Base-by-base conservation (phyloP, 2,113 vertebrate genomes). In the Herpailurus yagouaroundi region DNA sequence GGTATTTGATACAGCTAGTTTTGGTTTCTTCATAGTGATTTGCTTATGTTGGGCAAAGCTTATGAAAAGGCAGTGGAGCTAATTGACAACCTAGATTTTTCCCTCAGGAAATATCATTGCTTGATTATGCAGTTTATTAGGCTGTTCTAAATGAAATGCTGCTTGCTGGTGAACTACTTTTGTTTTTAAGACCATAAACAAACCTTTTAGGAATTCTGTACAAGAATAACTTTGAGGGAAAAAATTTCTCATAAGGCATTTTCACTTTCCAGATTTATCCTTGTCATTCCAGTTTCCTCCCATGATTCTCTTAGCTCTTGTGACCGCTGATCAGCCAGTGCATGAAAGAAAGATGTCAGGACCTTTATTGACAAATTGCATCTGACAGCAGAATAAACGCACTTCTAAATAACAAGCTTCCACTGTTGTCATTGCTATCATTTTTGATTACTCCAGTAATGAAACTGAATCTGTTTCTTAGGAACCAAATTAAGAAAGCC, bases 81-180 rank as follows among this genome's bases (percentile, higher is more conserved):
- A 41, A 91, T n/a, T 73, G 74, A 91, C 36, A 88, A 66, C 36
- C 69, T 63, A 48, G 60, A 88, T 87, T 74, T 96, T 87, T 92
- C 88, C 50, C 50, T 55, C 9, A 77, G 48, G 80, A 93, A 93
- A 66, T 48, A 74, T 74, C 23, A 90, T 45, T 33, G 21, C 41
- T 93, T 95, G 89, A 81, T 93, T 93, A 85, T 80, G 15, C 33
- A 93, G 66, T 73, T 82, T 86, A 33, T 31, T 57, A 66, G 80
- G 27, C 74, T 68, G 38, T 84, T 93, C 73, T 86, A 38, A 86
- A 90, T 66, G 36, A 93, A 97, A 66, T 90, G 25, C 45, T 90
- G 86, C 55, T 45, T 93, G 13, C 45, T 71, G 11, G 41, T 79
- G 31, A 93, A 93, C 89, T 66, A 48, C 1, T 81, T 50, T 25